Evolutionary conservation across 2,113 vertebrate species (phyloP).

Genomic region (Prolemur simus): DNA sequence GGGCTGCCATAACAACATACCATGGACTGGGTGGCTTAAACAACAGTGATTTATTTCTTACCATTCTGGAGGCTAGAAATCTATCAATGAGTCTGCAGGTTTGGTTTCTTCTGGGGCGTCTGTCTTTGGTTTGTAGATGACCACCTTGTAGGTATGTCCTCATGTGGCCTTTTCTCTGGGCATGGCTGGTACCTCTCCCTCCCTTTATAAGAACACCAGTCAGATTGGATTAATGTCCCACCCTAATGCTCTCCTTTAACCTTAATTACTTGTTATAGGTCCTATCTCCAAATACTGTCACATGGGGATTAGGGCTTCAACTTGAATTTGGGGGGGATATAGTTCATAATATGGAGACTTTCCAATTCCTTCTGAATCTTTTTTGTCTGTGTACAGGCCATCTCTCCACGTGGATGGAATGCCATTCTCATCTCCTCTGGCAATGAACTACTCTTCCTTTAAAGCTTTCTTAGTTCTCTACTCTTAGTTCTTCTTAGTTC

Average conservation of each 20-base stretch:
- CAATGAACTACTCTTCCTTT: not conserved
- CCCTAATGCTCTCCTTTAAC: not conserved
- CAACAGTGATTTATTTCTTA: not conserved
- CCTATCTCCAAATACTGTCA: not conserved
- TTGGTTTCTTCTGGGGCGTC: not conserved
- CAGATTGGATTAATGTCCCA: not conserved
- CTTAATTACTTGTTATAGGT: not conserved
- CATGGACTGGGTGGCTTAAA: not conserved
- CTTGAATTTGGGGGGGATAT: not conserved
- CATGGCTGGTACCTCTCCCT: not conserved
- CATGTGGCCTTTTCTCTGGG: not conserved
- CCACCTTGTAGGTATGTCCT: not conserved
- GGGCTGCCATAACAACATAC: not conserved
- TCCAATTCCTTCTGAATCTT: not conserved
- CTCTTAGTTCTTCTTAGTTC: too few relatives aligned
- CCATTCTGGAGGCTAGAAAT: not conserved
- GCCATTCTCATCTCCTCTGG: not conserved
- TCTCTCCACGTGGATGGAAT: not conserved
- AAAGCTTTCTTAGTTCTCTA: not conserved
- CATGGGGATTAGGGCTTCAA: not conserved
- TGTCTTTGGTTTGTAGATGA: not conserved
- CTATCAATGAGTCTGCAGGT: not conserved
- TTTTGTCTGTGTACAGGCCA: not conserved
- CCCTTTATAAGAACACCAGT: not conserved
- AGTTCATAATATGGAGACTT: not conserved